Base-by-base conservation (phyloP, 2,797 vertebrate species). In the Hoplostethus mediterraneus region DNA sequence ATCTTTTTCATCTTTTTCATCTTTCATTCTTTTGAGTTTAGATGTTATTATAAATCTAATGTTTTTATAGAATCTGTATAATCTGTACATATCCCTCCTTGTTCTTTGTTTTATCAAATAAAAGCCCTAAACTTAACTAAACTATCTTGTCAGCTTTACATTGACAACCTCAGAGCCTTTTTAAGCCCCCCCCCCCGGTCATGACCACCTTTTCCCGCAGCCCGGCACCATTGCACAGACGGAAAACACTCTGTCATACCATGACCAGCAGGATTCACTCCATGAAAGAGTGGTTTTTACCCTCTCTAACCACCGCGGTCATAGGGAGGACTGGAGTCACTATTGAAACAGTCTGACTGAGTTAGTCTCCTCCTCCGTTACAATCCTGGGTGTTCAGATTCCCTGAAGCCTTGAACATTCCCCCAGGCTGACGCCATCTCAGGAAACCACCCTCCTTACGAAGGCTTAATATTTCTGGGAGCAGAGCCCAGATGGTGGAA, bases 361-460 rank as follows among this genome's bases (percentile, higher is more conserved):
- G 56, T 59, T 17, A 67, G 71, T 58, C 78, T 84, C 79, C 78
- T 84, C 79, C 74, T 70, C 42, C 62, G 4, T 54, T 61, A 44
- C 76, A 71, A 52, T 67, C 52, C 65, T 33, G 28, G 79, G 38
- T 52, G 62, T 67, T 54, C n/a, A 72, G 58, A 81, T 61, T 49
- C 30, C 14, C 62, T 63, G 72, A 59, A 78, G 63, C 72, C 83
- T 78, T 73, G 49, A 83, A 87, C 90, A 92, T 93, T 93, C 92
- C 85, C 53, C 48, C 9, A 71, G 82, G 85, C 88, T 93, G 92
- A 93, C 87, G 81, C 79, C 88, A 92, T 82, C 59, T 63, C 80
- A 89, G 88, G 81, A 90, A 93, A 88, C 90, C 84, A 87, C 80
- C 76, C 63, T 80, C 82, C 54, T 87, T 85, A 79, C 78, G 77